Evolutionary conservation across 2,888 invertebrate species (phyloP).

Genomic region (Amphipyra berbera): DNA sequence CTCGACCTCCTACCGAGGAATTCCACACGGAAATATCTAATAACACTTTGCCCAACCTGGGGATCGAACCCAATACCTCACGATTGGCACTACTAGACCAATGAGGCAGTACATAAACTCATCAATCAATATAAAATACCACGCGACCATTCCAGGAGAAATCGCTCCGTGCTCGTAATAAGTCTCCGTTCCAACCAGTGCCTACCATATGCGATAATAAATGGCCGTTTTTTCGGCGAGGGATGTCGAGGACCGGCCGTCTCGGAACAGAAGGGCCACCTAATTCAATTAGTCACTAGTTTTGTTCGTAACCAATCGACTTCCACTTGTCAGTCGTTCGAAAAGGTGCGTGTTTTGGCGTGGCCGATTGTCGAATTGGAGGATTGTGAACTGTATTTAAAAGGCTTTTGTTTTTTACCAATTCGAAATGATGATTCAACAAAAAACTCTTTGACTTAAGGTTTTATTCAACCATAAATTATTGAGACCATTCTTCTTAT

Average conservation of each 20-base stretch:
- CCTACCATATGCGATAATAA: conserved; percentile 53
- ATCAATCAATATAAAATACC: conserved; percentile 55
- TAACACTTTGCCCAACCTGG: too few species aligned
- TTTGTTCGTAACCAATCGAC: conserved; percentile 62
- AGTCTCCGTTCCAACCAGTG: conserved; percentile 55
- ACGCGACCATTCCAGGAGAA: conserved; percentile 47
- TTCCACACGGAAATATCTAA: too few species aligned
- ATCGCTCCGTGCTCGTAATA: conserved; percentile 51
- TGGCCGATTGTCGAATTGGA: conserved; percentile 13
- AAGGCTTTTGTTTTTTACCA: neutral
- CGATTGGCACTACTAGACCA: too few species aligned
- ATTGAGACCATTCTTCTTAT: too few species aligned
- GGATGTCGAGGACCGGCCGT: conserved; percentile 42
- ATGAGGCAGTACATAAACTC: conserved; percentile 16
- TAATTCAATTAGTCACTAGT: conserved; percentile 70
- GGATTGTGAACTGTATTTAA: conserved; percentile 16
- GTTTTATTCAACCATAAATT: too few species aligned
- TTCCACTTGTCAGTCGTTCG: conserved; percentile 51
- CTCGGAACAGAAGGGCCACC: conserved; percentile 56
- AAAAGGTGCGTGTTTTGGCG: conserved; percentile 43
- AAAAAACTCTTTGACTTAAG: too few species aligned
- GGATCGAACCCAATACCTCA: too few species aligned
- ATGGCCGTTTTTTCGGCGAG: conserved; percentile 52
- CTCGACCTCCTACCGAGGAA: too few species aligned
- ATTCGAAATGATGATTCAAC: too few species aligned